Evolutionary conservation across 2,113 vertebrate species (phyloP).

Genomic region (Oryzias javanicus): DNA sequence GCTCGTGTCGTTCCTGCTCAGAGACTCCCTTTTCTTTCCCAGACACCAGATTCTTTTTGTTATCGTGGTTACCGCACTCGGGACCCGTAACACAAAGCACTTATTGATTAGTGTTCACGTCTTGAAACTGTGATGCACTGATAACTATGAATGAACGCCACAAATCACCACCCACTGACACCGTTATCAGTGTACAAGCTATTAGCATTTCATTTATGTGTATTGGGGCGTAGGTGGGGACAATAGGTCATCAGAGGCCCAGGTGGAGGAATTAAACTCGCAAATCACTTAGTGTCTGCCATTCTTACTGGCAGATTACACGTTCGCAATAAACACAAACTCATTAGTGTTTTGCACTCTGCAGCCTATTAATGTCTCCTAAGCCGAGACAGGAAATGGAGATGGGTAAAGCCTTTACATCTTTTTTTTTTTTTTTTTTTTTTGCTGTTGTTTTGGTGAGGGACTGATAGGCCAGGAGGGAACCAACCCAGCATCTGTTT

Average conservation of each 20-base stretch:
- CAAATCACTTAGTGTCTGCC: constrained; percentile 65
- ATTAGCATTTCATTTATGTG: constrained; percentile 61
- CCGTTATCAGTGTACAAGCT: constrained; percentile 36
- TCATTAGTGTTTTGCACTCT: constrained; percentile 52
- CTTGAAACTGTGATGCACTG: constrained; percentile 27
- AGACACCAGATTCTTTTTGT: too few relatives aligned
- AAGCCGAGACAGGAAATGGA: constrained; percentile 56
- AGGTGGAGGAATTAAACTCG: constrained; percentile 67
- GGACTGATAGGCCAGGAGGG: constrained; percentile 56
- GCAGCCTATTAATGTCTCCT: constrained; percentile 59
- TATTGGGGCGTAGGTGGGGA: constrained; percentile 33
- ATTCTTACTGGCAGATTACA: constrained; percentile 54
- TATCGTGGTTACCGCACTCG: too few relatives aligned
- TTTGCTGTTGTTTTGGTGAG: not conserved
- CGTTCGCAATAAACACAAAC: constrained; percentile 71
- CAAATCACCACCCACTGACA: constrained; percentile 42
- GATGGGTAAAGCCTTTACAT: constrained; percentile 53
- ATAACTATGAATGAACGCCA: constrained; percentile 40
- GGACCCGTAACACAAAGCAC: too few relatives aligned
- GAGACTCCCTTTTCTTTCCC: too few relatives aligned
- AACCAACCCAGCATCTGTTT: constrained; percentile 53
- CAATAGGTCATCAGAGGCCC: constrained; percentile 51
- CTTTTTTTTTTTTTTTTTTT: constrained; percentile 36
- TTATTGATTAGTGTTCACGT: constrained; percentile 29
- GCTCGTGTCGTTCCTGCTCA: too few relatives aligned